Conservation (phyloP, 1,140 invertebrate species). For the Platyura marginata region DNA sequence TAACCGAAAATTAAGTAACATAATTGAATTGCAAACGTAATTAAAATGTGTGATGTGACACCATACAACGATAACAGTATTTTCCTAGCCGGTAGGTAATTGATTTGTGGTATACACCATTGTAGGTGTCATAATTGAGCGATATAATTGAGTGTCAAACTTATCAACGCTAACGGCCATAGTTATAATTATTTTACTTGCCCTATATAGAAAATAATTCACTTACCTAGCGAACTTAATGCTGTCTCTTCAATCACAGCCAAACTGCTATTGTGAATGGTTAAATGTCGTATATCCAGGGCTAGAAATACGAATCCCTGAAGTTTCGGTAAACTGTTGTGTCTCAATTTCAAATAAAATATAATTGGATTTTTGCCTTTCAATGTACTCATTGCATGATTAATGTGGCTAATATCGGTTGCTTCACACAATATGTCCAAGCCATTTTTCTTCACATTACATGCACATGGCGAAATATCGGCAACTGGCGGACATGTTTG, state of each 20-base stretch:
- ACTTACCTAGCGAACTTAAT: constrained; percentile 60
- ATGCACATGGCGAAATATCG: constrained; percentile 60
- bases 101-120: no score
- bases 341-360: constrained; percentile 67
- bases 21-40: no score
- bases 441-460: constrained; percentile 66
- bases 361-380: constrained; percentile 58
- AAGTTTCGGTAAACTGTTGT: constrained; percentile 64
- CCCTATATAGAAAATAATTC: neutral
- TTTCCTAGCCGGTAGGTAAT: neutral
- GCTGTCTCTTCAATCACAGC: constrained; percentile 72
- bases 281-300: constrained; percentile 67
- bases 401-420: constrained; percentile 52
- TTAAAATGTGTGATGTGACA: no score
- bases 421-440: constrained; percentile 72
- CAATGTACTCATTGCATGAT: constrained; percentile 50
- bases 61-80: no score
- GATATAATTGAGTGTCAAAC: no score
- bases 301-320: constrained; percentile 72
- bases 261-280: constrained; percentile 70
- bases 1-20: no score
- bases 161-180: no score
- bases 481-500: constrained; percentile 50
- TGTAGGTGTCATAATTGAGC: no score
- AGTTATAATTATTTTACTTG: no score